Percentiles rank a stretch among this genome's conserved stretches.
These are phyloP conservation scores for Phaonia tiefii DNA, from an alignment of 2,888 invertebrate genomes.

Conservation along the genomic window DNA sequence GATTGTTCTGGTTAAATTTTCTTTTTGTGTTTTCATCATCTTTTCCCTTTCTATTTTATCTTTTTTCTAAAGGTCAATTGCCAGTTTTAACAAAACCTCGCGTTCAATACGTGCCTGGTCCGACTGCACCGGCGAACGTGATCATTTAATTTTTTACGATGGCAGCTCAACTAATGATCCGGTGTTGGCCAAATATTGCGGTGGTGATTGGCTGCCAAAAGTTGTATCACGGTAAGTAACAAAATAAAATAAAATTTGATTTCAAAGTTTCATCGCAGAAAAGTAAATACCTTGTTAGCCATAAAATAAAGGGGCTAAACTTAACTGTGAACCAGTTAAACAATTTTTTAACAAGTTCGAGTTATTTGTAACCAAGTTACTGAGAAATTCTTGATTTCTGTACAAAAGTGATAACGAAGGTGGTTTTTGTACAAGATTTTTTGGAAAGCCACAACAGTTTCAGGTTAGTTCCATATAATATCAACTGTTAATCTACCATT, in stretches of 20 bases:
- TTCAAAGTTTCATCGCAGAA: not conserved
- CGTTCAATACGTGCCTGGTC: slow-evolving; percentile 89
- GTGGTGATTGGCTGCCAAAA: slow-evolving; percentile 91
- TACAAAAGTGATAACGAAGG: too few relatives aligned
- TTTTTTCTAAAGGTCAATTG: slow-evolving; percentile 77
- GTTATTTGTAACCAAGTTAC: too few relatives aligned
- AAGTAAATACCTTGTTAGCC: too few relatives aligned
- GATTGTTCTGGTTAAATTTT: not conserved
- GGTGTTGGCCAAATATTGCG: slow-evolving; percentile 92
- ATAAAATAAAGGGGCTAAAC: too few relatives aligned
- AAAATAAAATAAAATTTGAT: slow-evolving; percentile 10
- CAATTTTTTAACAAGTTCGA: too few relatives aligned
- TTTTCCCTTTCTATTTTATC: slow-evolving; percentile 23
- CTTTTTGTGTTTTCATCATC: not conserved
- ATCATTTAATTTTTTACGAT: slow-evolving; percentile 92
- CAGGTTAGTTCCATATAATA: too few relatives aligned
- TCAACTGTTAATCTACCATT: too few relatives aligned
- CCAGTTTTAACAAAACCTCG: slow-evolving; percentile 86
- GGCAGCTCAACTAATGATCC: slow-evolving; percentile 91
- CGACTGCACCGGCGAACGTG: slow-evolving; percentile 90
- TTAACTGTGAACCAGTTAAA: too few relatives aligned
- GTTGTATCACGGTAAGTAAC: slow-evolving; percentile 84
- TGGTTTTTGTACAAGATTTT: too few relatives aligned
- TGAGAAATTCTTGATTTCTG: too few relatives aligned
- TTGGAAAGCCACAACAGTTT: too few relatives aligned